Evolutionary conservation across 2,113 vertebrate genomes (phyloP), one percentile per base, ranked within the genome.

Genomic region (Synodontis membranacea): DNA sequence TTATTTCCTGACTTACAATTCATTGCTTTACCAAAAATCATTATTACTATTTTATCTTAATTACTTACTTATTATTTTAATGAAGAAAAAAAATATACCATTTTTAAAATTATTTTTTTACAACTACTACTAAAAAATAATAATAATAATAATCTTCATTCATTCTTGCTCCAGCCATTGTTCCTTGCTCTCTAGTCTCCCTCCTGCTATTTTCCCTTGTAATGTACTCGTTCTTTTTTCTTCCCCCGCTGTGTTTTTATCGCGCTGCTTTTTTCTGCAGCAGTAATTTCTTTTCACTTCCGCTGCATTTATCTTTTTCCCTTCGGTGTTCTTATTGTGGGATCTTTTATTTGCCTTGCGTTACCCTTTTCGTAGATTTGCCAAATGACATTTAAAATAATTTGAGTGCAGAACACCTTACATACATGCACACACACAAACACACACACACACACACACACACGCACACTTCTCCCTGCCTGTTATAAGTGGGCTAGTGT

Each of bases 391-490:
- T 50, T 76, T 76, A 76, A 76, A 76, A 4, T 31, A 31, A 76
- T 50, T 15, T 14, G 5, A 15, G 37, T 37, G 1, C 31, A 25
- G 19, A 8, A 44, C 6, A 25, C 25, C 2, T 15, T 5, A 44
- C 5, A 28, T 15, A 46, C 70, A 74, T 42, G 46, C 72, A 75
- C 72, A 48, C 72, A 75, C 72, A 46, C 37, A 74, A 39, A 46
- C 42, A 46, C 42, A 74, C 70, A 74, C 72, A 75, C 42, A 44
- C 66, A 70, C 66, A 70, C 66, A 70, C 5, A 70, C 66, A 68
- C 66, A 70, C 66, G 42, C 37, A 70, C 37, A 42, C 11, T 62
- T 62, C 11, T 12, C 25, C 28, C 60, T n/a, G 60, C 60, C 5
- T n/a, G 64, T 72, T 23, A 72, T 72, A 9, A 72, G 37, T 17